Evolutionary conservation across 2,888 invertebrate species (phyloP), one percentile per base, ranked within the genome.

Genomic region (Morpho helenor): DNA sequence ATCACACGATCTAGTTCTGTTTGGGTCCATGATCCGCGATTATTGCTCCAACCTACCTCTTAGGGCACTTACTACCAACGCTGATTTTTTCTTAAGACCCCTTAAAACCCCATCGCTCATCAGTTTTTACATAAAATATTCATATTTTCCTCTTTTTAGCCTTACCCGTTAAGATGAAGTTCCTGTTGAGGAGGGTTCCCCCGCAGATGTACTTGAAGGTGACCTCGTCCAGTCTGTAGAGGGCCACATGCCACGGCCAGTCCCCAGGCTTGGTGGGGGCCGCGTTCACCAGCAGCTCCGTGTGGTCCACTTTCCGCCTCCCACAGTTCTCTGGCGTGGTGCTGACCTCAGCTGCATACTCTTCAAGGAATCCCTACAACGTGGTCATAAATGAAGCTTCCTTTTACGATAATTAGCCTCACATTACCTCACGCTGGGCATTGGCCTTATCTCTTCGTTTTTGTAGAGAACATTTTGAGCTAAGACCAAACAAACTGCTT

Each of bases 191-290:
- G 3, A 53, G 46, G 5, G 53, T 53, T 45, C 53, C 53, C 2
- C 53, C 53, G 7, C 53, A 85, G 9, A 77, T 80, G 49, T 81
- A 84, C 8, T 71, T 74, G 3, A 77, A 64, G 0, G 59, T 60
- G 0, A 64, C 49, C 7, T 68, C 67, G 5, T 73, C 66, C 0
- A 75, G 49, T 44, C 70, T 72, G 46, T 77, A 80, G 7, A 86
- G 52, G 0, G 84, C 85, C 0, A 68, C 77, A 64, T 85, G 85
- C 84, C 84, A 86, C 0, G 85, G 84, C 83, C 82, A 86, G 60
- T 84, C 82, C 4, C 85, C 85, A 2, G 80, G 74, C 45, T 77
- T 76, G 0, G 82, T 77, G 0, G 75, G 66, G 7, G 64, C 60
- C 0, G 82, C 84, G 48, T 73, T 74, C 1, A 80, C 79, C 31